Base-by-base conservation (phyloP, 2,797 vertebrate genomes). In the Pempheris klunzingeri region DNA sequence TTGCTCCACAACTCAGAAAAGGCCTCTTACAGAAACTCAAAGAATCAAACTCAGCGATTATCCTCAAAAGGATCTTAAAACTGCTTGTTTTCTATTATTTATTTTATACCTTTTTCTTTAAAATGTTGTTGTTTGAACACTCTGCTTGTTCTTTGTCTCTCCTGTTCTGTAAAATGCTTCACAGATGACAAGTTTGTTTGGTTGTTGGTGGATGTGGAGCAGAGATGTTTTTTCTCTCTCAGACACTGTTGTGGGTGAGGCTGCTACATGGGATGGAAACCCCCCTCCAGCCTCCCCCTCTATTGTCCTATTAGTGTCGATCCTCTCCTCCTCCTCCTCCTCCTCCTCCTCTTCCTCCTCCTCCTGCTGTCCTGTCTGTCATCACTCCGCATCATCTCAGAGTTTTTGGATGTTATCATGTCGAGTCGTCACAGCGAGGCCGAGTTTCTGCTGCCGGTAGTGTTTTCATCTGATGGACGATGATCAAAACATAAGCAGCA, bases 211-310 rank as follows among this genome's bases (percentile, higher is more conserved):
- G 44, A 47, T 67, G 18, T 28, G 15, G 54, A 50, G 44, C 46
- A 66, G 20, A 80, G 43, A 43, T 22, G 15, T 57, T 20, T 50
- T 32, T 52, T 66, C 43, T 50, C 43, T 53, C 17, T 52, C 59
- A 59, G 50, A 67, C 26, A 18, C 14, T 81, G 54, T 74, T 78
- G 70, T 82, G 71, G 77, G 74, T 82, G 78, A 85, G 78, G 77
- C 77, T 64, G 78, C 50, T 78, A 38, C 74, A 74, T 36, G 34
- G 77, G 77, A 74, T 22, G 88, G 87, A 88, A 90, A 87, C 86
- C 87, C 77, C 74, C 70, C 53, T 20, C 43, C 7, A 36, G n/a
- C n/a, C n/a, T n/a, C 68, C 69, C 74, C 50, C 43, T 30, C 70
- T 43, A 72, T 78, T 85, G 86, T 86, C 62, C 66, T 50, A 65